Conservation (phyloP, 1,140 invertebrate genomes). For the Halictus rubicundus region DNA sequence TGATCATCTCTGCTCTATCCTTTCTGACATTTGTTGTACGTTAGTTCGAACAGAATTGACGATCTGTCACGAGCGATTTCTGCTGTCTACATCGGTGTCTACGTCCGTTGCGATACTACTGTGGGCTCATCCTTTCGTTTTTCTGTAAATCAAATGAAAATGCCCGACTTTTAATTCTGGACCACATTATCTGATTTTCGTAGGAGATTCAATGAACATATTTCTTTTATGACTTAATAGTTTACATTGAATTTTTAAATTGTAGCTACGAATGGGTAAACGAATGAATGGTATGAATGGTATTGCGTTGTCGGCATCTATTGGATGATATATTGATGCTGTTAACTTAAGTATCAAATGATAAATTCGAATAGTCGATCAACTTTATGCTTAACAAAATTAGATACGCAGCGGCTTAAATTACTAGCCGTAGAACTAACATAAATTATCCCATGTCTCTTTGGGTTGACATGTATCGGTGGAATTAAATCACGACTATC, state of each 20-base stretch:
- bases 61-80: not conserved
- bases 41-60: not conserved
- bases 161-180: not conserved
- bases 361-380: not conserved
- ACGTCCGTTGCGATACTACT: slow-evolving; percentile 9
- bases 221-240: not conserved
- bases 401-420: not conserved
- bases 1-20: too few species aligned
- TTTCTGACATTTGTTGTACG: too few species aligned
- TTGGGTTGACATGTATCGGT: not conserved
- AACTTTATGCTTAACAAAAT: not conserved
- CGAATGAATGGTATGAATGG: too few species aligned
- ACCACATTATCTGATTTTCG: not conserved
- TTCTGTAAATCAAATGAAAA: not conserved
- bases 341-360: not conserved
- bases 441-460: not conserved
- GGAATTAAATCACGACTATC: not conserved
- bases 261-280: not conserved
- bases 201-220: not conserved
- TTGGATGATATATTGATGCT: not conserved
- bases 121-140: slow-evolving; percentile 15
- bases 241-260: not conserved
- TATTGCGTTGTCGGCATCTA: slow-evolving; percentile 1
- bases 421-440: not conserved
- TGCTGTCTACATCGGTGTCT: slow-evolving; percentile 26